Evolutionary conservation across 1,140 invertebrate species (phyloP), one percentile per base, ranked within the genome.

Genomic region (Neodiprion fabricii): DNA sequence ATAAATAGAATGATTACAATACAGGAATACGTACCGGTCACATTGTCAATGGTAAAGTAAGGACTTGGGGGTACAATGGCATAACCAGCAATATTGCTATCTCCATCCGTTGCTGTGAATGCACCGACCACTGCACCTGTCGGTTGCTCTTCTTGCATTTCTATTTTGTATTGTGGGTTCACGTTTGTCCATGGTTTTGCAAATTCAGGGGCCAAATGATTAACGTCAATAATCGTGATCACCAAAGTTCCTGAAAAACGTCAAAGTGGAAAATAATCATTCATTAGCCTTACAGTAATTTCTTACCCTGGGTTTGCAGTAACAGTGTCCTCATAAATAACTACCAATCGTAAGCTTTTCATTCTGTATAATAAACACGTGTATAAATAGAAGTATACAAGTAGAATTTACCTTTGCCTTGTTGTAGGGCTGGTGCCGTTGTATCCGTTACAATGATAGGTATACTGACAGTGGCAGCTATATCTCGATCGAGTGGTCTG

Each of bases 161-260:
- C 92, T 81, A 92, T 90, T 75, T 87, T 89, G 83, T 94, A 95
- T 67, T 87, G 90, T 8, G 92, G 92, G 80, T 92, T 91, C 65
- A 92, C 91, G 80, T 91, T 89, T 1, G 93, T 94, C 94, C 95
- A 95, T 0, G 94, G 94, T 70, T 91, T 89, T 72, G 89, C 83
- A 79, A 96, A 95, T 75, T 87, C 85, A 10, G 93, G 93, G 4
- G 91, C 86, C 75, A 91, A 89, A 77, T 92, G 91, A 83, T 94
- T 94, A 17, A 92, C 93, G 83, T 97, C 96, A 49, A 96, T 93
- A 67, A 98, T 95, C 2, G 93, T 96, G 40, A 98, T 93, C 73
- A 97, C 93, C 7, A 98, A 86, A 71, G 93, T 92, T 47, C 96
- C 95, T 93, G 84, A 48, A 79, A 76, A 79, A 72, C 40, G 1